Base-by-base conservation (phyloP, 1,140 invertebrate species). In the Psix sp. region DNA sequence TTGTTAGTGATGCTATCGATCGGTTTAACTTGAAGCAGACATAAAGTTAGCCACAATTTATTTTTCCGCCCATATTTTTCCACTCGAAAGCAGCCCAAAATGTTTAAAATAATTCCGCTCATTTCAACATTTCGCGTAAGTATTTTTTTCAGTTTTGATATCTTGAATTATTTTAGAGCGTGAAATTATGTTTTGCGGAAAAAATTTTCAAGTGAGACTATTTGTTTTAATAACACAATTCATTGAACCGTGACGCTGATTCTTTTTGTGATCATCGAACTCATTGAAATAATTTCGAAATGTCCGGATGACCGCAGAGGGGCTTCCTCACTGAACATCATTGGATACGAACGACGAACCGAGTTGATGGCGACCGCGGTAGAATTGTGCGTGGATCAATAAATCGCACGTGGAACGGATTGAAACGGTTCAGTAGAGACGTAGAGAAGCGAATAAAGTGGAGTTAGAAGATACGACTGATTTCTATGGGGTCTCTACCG, bases 351-450 rank as follows among this genome's bases (percentile, higher is more conserved):
- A 48, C 29, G n/a, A n/a, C 15, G 46, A 54, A 56, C n/a, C 36
- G 33, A 62, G 63, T 52, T 62, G 77, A 74, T 70, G 62, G 74
- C 56, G 66, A 63, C 62, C 59, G 52, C 59, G 62, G 74, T 68
- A 72, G 77, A 79, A 79, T 80, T 78, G 84, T 85, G 84, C 83
- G 84, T 85, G 84, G 84, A 86, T 86, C 84, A 86, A 86, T 86
- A 86, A 86, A 85, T 86, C 82, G 81, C 84, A 79, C 81, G 82
- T 84, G 78, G 77, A 83, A 81, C 74, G 76, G 71, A 74, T 72
- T 75, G 77, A 74, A 74, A 81, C 66, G 77, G 80, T 79, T 82
- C 77, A 77, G 54, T 76, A 57, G 73, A 79, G 77, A 80, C 71
- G 75, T 74, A 57, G 74, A 79, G 62, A 68, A 74, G 73, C 67